Evolutionary conservation across 1,140 invertebrate genomes (phyloP), one percentile per base, ranked within the genome.

Genomic region (Atta colombica): DNA sequence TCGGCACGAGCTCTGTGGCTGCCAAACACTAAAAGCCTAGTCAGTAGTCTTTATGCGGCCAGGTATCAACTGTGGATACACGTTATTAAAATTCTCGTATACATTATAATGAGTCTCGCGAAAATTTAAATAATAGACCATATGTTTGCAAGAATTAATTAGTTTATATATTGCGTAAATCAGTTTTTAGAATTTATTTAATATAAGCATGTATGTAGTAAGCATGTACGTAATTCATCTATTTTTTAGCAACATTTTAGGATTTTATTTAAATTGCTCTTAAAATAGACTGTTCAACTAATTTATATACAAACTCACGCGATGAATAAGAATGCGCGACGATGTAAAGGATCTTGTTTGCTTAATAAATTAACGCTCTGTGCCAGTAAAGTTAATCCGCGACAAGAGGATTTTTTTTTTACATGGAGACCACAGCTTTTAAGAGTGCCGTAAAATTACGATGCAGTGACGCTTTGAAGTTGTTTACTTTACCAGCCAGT

Each of bases 1-100:
- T 88, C 66, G 53, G 80, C 63, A 85, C 72, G 60, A 89, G 63
- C 60, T 85, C 68, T 87, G 77, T 87, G 78, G 86, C 80, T 85
- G 80, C 12, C 66, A 74, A 68, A 85, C 35, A 81, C 75, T 35
- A 82, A 84, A 82, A 82, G 77, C 85, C 65, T 86, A 86, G 82
- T 49, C 72, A 82, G 63, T 86, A 86, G 63, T 68, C 45, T 78
- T 58, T 82, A 82, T 71, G 77, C 85, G 66, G 53, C 77, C 51
- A 82, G 35, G 77, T 69, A 66, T 82, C 66, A 49, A 85, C 65
- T 60, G 65, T 82, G 77, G 58, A 51, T 86, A 86, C 66, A 86
- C 66, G 82, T 84, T 74, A 61, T 81, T 14, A 12, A 35, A 7
- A 39, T 69, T 69, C 65, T 28, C 3, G 1, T 8, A 16, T 12